Percentiles rank a stretch among this genome's conserved stretches.
These are phyloP conservation scores for Odontomyia ornata DNA, from an alignment of 2,888 invertebrate genomes.

Conservation along the genomic window DNA sequence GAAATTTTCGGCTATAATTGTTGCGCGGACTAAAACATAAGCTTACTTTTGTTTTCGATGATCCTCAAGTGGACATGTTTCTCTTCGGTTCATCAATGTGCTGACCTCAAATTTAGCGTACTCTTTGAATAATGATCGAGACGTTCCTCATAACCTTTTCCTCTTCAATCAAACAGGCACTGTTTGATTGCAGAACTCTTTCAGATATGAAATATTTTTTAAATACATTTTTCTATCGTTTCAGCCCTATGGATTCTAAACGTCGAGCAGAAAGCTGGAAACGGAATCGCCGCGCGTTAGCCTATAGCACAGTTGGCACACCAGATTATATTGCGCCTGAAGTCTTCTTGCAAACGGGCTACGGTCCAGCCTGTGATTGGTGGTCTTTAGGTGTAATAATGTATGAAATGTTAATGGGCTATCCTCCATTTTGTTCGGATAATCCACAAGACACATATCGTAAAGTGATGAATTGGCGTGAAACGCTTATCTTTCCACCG, in stretches of 20 bases:
- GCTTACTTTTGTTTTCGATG: too few relatives aligned
- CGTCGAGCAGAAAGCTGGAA: conserved; percentile 99
- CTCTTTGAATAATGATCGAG: too few relatives aligned
- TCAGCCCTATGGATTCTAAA: conserved; percentile 93
- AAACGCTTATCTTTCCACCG: conserved; percentile 97
- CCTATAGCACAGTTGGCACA: conserved; percentile 94
- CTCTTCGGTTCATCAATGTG: too few relatives aligned
- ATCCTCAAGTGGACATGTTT: too few relatives aligned
- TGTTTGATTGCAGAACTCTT: too few relatives aligned
- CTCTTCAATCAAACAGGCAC: too few relatives aligned
- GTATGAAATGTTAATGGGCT: conserved; percentile 99
- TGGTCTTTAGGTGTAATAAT: conserved; percentile 99
- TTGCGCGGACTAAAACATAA: too few relatives aligned
- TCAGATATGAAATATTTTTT: too few relatives aligned
- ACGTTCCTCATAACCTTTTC: too few relatives aligned
- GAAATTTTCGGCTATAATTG: too few relatives aligned
- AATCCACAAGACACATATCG: conserved; percentile 68
- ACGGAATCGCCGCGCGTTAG: conserved; percentile 92
- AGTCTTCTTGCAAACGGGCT: conserved; percentile 97
- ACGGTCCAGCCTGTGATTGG: conserved; percentile 98
- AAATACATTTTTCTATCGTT: conserved; percentile 4
- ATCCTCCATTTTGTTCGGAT: conserved; percentile 99
- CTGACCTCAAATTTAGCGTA: too few relatives aligned
- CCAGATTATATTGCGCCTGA: conserved; percentile 99
- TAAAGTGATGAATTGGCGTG: conserved; percentile 99